Percentiles rank a stretch among this genome's conserved stretches.
phyloP scores from a whole-genome alignment of 2,888 invertebrate species.

The Poecilobothrus nobilitatus region DNA sequence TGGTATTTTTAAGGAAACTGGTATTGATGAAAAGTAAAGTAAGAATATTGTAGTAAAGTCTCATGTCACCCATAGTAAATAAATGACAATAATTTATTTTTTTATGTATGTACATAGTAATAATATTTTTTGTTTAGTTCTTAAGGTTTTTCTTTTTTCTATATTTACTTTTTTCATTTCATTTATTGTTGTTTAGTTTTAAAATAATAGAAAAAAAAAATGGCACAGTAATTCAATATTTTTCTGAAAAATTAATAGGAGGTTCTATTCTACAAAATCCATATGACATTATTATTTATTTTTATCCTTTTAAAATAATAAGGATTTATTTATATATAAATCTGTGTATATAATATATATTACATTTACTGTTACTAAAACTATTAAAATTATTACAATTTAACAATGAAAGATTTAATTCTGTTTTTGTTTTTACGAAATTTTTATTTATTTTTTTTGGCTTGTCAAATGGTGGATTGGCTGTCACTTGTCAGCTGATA shows the following conservation, averaged over 20 bases:
- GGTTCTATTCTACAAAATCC: background rate
- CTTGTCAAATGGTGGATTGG: no score
- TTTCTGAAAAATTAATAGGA: background rate
- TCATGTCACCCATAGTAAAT: background rate
- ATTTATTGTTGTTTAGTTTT: background rate
- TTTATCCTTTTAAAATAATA: background rate
- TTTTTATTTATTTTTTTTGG: no score
- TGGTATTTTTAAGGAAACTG: background rate
- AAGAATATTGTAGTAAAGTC: background rate
- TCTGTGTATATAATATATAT: background rate
- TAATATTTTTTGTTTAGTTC: background rate
- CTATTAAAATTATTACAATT: background rate
- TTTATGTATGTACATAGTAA: background rate
- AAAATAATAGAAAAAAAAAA: background rate
- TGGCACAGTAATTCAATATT: background rate
- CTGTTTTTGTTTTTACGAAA: no score
- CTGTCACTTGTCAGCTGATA: no score
- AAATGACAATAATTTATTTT: conserved; percentile 2
- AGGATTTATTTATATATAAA: background rate
- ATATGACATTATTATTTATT: background rate
- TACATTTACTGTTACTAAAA: background rate
- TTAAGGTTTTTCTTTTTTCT: no score
- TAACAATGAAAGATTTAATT: background rate
- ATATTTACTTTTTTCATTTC: background rate
- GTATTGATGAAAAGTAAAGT: background rate